Evolutionary conservation across 2,797 vertebrate species (phyloP).

Genomic region (Channallabes apus): DNA sequence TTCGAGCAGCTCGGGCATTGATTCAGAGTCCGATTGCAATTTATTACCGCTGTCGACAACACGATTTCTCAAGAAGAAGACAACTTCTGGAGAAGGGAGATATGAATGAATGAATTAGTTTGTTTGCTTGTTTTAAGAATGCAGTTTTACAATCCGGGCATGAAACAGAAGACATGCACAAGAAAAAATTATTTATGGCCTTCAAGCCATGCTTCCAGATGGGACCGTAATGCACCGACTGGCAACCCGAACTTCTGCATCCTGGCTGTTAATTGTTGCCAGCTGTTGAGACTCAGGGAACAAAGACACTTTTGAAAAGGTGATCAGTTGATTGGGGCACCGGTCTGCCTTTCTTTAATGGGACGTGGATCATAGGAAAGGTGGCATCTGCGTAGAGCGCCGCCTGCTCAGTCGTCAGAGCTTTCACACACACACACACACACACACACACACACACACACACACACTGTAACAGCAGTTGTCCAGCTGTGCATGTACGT

Average conservation of each 20-base stretch:
- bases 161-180: background rate
- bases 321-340: constrained; percentile 74
- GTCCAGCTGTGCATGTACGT: constrained; percentile 60
- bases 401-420: constrained; percentile 52
- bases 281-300: constrained; percentile 71
- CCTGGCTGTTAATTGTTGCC: constrained; percentile 76
- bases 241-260: constrained; percentile 67
- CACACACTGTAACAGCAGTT: constrained; percentile 61
- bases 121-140: constrained; percentile 22
- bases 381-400: constrained; percentile 72
- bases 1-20: constrained; percentile 75
- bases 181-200: constrained; percentile 55
- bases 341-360: constrained; percentile 70
- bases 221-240: constrained; percentile 64
- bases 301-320: constrained; percentile 78
- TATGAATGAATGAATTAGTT: background rate
- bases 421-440: constrained; percentile 41
- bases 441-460: constrained; percentile 23
- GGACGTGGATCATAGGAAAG: constrained; percentile 73
- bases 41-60: constrained; percentile 77
- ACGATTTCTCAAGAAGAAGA: constrained; percentile 76
- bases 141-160: background rate
- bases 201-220: constrained; percentile 52
- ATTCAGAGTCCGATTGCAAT: constrained; percentile 73
- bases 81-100: constrained; percentile 42